phyloP scores from a whole-genome alignment of 2,797 vertebrate species.

The Sebastes matsubarae region DNA sequence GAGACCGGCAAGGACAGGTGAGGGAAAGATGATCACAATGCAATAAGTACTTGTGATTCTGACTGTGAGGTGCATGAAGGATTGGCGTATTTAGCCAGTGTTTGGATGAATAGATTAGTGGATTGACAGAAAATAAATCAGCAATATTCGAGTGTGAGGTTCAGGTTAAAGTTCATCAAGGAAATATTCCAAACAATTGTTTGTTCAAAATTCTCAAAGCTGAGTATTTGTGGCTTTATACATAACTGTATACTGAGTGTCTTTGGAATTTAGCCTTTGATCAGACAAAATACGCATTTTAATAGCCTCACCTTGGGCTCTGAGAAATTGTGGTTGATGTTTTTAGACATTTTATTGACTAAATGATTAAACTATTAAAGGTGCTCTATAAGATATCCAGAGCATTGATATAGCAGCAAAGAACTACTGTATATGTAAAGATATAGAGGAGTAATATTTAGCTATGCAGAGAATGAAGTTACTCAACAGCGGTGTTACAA shows the following conservation, averaged over 20 bases:
- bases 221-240: background rate
- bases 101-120: background rate
- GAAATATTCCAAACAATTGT: background rate
- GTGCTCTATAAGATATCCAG: too few species aligned
- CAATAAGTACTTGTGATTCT: background rate
- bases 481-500: too few species aligned
- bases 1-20: slow-evolving; percentile 99
- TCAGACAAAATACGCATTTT: background rate
- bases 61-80: background rate
- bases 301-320: background rate
- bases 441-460: too few species aligned
- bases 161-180: background rate
- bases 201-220: background rate
- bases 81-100: background rate
- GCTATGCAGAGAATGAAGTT: too few species aligned
- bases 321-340: background rate
- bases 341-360: too few species aligned
- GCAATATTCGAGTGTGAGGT: background rate
- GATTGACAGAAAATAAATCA: background rate
- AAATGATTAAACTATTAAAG: too few species aligned
- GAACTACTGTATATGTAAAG: too few species aligned
- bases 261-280: background rate
- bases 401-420: too few species aligned
- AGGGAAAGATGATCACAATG: background rate
- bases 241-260: background rate